Evolutionary conservation across 2,888 invertebrate species (phyloP).

Genomic region (Chelonus formosanus): DNA sequence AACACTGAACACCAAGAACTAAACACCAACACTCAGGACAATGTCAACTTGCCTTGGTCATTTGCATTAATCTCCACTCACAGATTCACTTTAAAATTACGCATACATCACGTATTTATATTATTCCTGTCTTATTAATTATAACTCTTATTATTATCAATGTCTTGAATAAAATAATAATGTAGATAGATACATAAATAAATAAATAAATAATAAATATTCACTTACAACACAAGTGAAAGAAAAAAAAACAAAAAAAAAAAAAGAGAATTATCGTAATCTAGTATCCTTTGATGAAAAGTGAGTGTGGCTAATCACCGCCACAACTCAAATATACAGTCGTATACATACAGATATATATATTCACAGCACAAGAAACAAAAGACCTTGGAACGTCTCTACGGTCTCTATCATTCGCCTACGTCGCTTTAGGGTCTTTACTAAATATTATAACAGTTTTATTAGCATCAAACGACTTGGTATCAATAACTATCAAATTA

Average conservation of each 20-base stretch:
- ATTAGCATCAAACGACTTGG: not conserved
- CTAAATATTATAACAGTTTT: too few species aligned
- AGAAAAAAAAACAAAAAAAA: constrained; percentile 3
- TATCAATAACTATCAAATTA: too few species aligned
- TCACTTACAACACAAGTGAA: constrained; percentile 5
- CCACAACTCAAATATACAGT: constrained; percentile 5
- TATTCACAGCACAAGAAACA: constrained; percentile 26
- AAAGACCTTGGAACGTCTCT: constrained; percentile 32
- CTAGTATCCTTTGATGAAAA: constrained; percentile 28
- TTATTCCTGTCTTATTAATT: too few species aligned
- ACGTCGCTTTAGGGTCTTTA: not conserved
- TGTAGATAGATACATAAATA: not conserved
- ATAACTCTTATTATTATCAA: too few species aligned
- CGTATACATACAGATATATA: constrained; percentile 4
- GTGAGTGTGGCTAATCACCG: constrained; percentile 29
- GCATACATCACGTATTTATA: not conserved
- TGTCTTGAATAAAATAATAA: not conserved
- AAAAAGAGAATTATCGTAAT: constrained; percentile 29
- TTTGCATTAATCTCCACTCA: not conserved
- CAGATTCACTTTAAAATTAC: constrained; percentile 7
- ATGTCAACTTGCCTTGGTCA: constrained; percentile 2
- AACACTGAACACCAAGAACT: constrained; percentile 15
- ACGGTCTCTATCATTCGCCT: constrained; percentile 8
- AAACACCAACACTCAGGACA: constrained; percentile 11
- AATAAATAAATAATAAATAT: not conserved